Conservation (phyloP, 2,113 vertebrate genomes). For the Mobula hypostoma region DNA sequence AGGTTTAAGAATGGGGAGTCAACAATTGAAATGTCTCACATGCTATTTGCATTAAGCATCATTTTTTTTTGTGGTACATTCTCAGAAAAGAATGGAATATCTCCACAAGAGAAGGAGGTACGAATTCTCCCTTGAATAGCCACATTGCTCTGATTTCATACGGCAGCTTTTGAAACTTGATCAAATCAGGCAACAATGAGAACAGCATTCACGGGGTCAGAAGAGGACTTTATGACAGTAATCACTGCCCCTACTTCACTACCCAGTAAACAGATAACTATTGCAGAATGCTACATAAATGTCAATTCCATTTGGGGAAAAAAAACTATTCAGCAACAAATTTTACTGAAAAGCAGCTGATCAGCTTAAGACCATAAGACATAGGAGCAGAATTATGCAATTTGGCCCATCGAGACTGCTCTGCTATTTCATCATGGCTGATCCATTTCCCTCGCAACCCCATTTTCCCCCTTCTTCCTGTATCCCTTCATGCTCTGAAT, state of each 20-base stretch:
- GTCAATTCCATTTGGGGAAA: not conserved
- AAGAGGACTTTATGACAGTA: not conserved
- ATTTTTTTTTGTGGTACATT: not conserved
- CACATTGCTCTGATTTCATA: not conserved
- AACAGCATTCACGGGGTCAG: not conserved
- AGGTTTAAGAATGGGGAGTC: not conserved
- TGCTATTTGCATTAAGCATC: too few relatives aligned
- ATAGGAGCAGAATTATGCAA: too few relatives aligned
- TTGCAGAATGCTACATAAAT: not conserved
- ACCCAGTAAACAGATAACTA: not conserved
- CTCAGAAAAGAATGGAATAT: not conserved
- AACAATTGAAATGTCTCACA: not conserved
- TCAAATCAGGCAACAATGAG: not conserved
- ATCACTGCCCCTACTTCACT: not conserved
- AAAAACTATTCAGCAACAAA: not conserved
- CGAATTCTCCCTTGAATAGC: not conserved
- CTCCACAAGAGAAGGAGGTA: not conserved
- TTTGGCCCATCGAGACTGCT: too few relatives aligned
- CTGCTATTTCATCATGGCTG: too few relatives aligned
- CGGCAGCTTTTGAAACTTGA: not conserved
- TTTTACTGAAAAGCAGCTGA: not conserved
- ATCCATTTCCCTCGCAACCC: too few relatives aligned
- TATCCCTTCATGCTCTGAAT: too few relatives aligned
- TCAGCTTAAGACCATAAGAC: not conserved
- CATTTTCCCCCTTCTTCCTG: too few relatives aligned